Evolutionary conservation across 2,797 vertebrate genomes (phyloP).

Genomic region (Anniella stebbinsi): DNA sequence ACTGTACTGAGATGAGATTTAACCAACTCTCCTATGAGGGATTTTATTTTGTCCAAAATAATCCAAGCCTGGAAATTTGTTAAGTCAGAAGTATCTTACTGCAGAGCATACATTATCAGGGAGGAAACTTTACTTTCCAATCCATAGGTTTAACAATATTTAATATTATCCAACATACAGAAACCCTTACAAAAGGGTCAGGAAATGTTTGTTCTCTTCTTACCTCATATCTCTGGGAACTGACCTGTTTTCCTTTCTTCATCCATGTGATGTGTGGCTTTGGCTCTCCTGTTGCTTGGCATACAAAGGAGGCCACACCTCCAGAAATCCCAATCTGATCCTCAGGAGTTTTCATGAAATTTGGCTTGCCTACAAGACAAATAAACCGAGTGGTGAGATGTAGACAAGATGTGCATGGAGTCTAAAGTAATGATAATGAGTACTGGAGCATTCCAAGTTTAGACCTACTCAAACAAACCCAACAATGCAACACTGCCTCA

Average conservation of each 20-base stretch:
- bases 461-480: not conserved
- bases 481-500: not conserved
- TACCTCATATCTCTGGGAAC: constrained; percentile 98
- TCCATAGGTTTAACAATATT: not conserved
- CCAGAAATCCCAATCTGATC: constrained; percentile 97
- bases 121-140: not conserved
- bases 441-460: constrained; percentile 36
- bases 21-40: not conserved
- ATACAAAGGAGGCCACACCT: constrained; percentile 97
- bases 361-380: constrained; percentile 87
- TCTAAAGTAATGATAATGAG: constrained; percentile 22
- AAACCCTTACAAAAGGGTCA: not conserved
- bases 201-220: not conserved
- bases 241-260: constrained; percentile 99
- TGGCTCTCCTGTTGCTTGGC: constrained; percentile 94
- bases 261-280: constrained; percentile 98
- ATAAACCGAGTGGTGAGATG: constrained; percentile 53
- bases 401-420: constrained; percentile 33
- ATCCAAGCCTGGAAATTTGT: not conserved
- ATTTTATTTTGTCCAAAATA: too few species aligned
- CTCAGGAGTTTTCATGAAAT: constrained; percentile 92
- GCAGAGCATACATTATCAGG: not conserved
- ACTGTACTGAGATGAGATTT: not conserved
- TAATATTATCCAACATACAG: not conserved
- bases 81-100: not conserved